Evolutionary conservation across 92 coral and sea anemone genomes (phyloP).

Genomic region (Palythoa grandiflora): DNA sequence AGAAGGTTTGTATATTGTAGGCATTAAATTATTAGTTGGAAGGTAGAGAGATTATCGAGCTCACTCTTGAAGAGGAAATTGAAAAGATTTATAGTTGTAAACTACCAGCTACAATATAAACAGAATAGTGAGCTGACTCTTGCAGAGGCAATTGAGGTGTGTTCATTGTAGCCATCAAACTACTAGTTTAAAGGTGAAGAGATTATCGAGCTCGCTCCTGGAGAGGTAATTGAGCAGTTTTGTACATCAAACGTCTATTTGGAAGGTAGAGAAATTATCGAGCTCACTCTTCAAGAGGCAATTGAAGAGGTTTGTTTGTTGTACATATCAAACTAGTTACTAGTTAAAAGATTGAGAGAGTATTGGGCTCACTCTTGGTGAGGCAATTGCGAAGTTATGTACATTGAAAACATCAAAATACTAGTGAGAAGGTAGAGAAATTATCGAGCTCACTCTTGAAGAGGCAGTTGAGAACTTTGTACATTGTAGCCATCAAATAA

Average conservation of each 20-base stretch:
- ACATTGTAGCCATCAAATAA: conserved; percentile 75
- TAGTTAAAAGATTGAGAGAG: too few species aligned
- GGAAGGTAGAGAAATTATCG: conserved; percentile 77
- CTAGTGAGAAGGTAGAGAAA: conserved; percentile 87
- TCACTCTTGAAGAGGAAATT: background rate
- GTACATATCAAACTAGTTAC: too few species aligned
- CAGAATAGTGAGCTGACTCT: conserved; percentile 56
- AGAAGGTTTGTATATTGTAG: conserved; percentile 53
- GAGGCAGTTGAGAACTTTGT: conserved; percentile 72
- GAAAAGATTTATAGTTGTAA: too few species aligned
- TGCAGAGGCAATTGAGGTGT: conserved; percentile 85
- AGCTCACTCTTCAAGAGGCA: conserved; percentile 85
- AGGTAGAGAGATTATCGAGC: background rate
- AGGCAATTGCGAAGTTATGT: conserved; percentile 69
- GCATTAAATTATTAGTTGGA: background rate
- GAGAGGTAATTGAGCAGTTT: background rate
- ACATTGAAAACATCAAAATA: conserved; percentile 72
- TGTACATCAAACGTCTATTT: conserved; percentile 70
- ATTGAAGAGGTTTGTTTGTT: conserved; percentile 64
- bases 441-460: conserved; percentile 75
- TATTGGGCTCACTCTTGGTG: too few species aligned
- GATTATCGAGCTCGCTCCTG: background rate
- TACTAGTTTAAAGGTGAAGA: background rate
- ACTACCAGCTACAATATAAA: too few species aligned
- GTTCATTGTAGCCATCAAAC: background rate